These are phyloP conservation scores for Bolinopsis microptera DNA, from an alignment of 37 sponge, comb jelly and placozoan genomes.

Conservation along the genomic window DNA sequence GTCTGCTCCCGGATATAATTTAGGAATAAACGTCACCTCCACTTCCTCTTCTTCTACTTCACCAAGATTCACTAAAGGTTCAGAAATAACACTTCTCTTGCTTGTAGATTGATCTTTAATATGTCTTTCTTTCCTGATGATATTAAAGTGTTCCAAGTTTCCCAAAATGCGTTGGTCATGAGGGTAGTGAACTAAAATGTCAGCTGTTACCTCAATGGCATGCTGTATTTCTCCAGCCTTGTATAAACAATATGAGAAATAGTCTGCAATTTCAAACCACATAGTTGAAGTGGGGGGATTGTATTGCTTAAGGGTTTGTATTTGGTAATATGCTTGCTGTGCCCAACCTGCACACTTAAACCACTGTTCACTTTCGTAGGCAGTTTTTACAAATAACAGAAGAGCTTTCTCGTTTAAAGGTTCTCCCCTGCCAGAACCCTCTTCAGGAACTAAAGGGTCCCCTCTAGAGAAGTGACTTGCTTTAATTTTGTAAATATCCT, in stretches of 20 bases:
- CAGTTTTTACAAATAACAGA: neutral
- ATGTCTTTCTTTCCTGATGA: neutral
- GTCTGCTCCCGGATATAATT: constrained; percentile 44
- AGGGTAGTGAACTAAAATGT: constrained; percentile 22
- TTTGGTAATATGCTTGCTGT: neutral
- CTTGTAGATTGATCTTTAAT: neutral
- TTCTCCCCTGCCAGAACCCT: neutral
- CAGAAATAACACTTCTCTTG: neutral
- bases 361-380: neutral
- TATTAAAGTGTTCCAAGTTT: neutral
- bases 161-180: neutral
- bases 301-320: neutral
- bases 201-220: constrained; percentile 9
- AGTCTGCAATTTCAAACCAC: neutral
- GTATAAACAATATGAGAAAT: neutral
- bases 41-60: neutral
- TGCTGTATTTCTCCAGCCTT: constrained; percentile 11
- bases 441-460: neutral
- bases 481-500: constrained; percentile 38
- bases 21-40: constrained; percentile 35
- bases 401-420: constrained; percentile 15
- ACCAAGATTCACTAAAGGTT: neutral
- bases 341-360: neutral
- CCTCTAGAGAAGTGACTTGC: constrained; percentile 44
- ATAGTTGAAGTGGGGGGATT: neutral